These are phyloP conservation scores for Aplodontia rufa DNA, from an alignment of 2,113 vertebrate genomes.

Conservation along the genomic window DNA sequence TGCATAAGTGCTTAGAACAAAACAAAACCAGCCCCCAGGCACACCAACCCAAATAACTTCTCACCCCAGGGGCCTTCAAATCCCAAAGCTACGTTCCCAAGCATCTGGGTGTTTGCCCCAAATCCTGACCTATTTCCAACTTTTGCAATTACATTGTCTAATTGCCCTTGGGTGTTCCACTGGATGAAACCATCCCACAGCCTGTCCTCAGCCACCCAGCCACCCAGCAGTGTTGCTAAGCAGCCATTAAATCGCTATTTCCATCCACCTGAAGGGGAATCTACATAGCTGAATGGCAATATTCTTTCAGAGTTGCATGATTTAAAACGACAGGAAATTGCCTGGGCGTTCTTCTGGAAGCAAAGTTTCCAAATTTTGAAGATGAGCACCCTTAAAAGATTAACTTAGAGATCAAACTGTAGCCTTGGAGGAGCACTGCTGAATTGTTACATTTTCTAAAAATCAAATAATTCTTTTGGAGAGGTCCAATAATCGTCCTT, in stretches of 20 bases:
- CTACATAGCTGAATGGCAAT: slow-evolving; percentile 45
- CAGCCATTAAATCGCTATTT: slow-evolving; percentile 68
- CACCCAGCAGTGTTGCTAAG: slow-evolving; percentile 49
- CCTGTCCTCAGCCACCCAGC: slow-evolving; percentile 37
- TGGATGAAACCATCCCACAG: slow-evolving; percentile 15
- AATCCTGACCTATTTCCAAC: slow-evolving; percentile 76
- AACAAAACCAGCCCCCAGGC: slow-evolving; percentile 28
- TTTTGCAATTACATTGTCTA: slow-evolving; percentile 70
- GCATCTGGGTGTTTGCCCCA: slow-evolving; percentile 70
- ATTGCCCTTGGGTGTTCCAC: slow-evolving; percentile 60
- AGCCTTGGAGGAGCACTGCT: slow-evolving; percentile 28
- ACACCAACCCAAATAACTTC: slow-evolving; percentile 63
- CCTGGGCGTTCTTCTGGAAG: not conserved
- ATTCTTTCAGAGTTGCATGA: slow-evolving; percentile 31
- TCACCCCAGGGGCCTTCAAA: slow-evolving; percentile 55
- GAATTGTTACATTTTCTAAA: not conserved
- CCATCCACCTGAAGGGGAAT: not conserved
- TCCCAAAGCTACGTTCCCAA: slow-evolving; percentile 62
- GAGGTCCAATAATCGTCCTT: not conserved
- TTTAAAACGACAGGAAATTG: slow-evolving; percentile 58
- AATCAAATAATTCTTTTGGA: slow-evolving; percentile 26
- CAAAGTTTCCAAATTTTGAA: slow-evolving; percentile 33
- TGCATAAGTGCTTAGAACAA: slow-evolving; percentile 55
- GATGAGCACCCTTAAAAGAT: not conserved
- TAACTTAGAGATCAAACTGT: slow-evolving; percentile 15